Evolutionary conservation across 2,113 vertebrate genomes (phyloP), one percentile per base, ranked within the genome.

Genomic region (Xenus cinereus): DNA sequence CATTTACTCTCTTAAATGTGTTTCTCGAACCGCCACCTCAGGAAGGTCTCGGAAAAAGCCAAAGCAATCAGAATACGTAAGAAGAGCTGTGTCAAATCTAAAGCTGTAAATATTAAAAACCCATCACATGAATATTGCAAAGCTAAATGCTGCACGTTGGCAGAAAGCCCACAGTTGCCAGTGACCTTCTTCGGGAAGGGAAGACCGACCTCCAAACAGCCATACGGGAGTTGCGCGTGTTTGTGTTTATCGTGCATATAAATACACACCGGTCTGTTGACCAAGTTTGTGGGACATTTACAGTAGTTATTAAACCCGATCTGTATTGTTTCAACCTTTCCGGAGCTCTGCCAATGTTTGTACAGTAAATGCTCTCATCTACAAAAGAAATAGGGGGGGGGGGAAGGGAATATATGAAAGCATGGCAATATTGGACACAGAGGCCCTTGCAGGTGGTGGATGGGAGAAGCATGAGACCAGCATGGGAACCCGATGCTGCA

Each of bases 241-340:
- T 97, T 95, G 93, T 97, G 94, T 96, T 97, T 95, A 95, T 96
- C 12, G 10, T 83, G 84, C 84, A 69, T 95, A 96, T 66, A 92
- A 97, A 97, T 67, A 83, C 50, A 73, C 6, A 7, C 66, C 0
- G 24, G 8, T 95, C 87, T 97, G 96, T 96, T 95, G 95, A 97
- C 95, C 89, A 82, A 97, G 81, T 96, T 95, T 87, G 93, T 0
- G 6, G 96, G 95, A 97, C 97, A 96, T 97, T 95, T 97, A 95
- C 97, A 89, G 94, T 92, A 95, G 84, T 95, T 97, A 96, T 97
- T 97, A 97, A 95, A 96, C 89, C 85, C 17, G 20, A 93, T 76
- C 93, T 96, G 84, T 95, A 95, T 96, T 91, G 81, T 97, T 97
- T 96, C 95, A 97, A 96, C 93, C 97, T 97, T 96, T 96, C 71